Percentiles rank a stretch among this genome's conserved stretches.
Conservation (phyloP, 1,140 invertebrate genomes). For the Procambarus clarkii region DNA sequence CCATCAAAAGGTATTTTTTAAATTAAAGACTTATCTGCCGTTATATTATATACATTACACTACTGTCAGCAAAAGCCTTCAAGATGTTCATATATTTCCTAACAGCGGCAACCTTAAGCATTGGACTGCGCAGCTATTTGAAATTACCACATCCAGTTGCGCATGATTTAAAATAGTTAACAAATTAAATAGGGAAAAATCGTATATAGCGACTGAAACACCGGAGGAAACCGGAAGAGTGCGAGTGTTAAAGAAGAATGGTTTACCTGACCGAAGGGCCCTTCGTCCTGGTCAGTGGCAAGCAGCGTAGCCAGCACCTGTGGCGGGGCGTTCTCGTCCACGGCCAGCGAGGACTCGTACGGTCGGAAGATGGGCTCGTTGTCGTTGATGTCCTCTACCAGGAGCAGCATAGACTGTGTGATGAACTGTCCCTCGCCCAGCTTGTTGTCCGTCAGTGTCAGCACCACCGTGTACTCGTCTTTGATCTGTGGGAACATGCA, state of each 20-base stretch:
- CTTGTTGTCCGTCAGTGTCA: slow-evolving; percentile 92
- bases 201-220: too few species aligned
- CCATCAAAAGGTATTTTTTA: too few species aligned
- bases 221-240: too few species aligned
- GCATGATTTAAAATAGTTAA: too few species aligned
- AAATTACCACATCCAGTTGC: too few species aligned
- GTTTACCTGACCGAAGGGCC: slow-evolving; percentile 87
- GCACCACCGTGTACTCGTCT: slow-evolving; percentile 91
- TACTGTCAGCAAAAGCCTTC: too few species aligned
- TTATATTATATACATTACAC: too few species aligned
- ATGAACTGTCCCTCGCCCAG: slow-evolving; percentile 91
- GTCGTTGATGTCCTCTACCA: slow-evolving; percentile 95
- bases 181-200: too few species aligned
- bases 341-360: slow-evolving; percentile 87
- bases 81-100: too few species aligned
- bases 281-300: slow-evolving; percentile 92
- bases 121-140: too few species aligned
- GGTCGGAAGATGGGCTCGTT: slow-evolving; percentile 91
- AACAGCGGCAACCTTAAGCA: too few species aligned
- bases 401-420: slow-evolving; percentile 89
- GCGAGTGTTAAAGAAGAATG: background rate
- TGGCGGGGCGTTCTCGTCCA: slow-evolving; percentile 85
- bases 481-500: slow-evolving; percentile 79
- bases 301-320: slow-evolving; percentile 87
- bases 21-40: too few species aligned